Evolutionary conservation across 2,888 invertebrate species (phyloP).

Genomic region (Orthosia gracilis): DNA sequence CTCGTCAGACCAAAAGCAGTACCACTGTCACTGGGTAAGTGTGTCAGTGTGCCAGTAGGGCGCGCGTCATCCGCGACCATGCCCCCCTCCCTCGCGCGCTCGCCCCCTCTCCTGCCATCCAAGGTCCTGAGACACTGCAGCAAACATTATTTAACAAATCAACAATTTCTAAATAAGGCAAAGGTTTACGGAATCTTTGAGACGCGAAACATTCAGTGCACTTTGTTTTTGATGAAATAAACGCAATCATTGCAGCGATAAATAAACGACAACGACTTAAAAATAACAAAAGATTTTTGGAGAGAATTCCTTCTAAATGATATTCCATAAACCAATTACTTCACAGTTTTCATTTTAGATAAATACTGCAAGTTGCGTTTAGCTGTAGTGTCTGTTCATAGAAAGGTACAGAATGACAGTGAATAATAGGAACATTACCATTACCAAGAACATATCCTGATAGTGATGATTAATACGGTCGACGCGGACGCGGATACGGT

Average conservation of each 20-base stretch:
- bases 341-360: constrained; percentile 16
- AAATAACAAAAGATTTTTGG: background rate
- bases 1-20: constrained; percentile 90
- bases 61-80: constrained; percentile 90
- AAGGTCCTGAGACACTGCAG: constrained; percentile 88
- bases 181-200: constrained; percentile 47
- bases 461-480: constrained; percentile 61
- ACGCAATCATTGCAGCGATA: background rate
- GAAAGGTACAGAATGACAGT: constrained; percentile 42
- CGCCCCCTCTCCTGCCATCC: constrained; percentile 78
- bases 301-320: background rate
- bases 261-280: background rate
- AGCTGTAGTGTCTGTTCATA: constrained; percentile 18
- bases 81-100: constrained; percentile 76
- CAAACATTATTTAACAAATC: constrained; percentile 77
- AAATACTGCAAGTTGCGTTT: constrained; percentile 10
- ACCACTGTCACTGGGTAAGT: constrained; percentile 91
- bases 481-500: constrained; percentile 62
- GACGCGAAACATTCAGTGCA: constrained; percentile 15
- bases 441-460: constrained; percentile 63
- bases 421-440: constrained; percentile 49
- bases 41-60: constrained; percentile 91
- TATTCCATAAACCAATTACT: background rate
- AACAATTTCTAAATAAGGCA: constrained; percentile 76
- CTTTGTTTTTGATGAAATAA: background rate